phyloP scores from a whole-genome alignment of 2,113 vertebrate species.

The Andinoacara biseriatus region DNA sequence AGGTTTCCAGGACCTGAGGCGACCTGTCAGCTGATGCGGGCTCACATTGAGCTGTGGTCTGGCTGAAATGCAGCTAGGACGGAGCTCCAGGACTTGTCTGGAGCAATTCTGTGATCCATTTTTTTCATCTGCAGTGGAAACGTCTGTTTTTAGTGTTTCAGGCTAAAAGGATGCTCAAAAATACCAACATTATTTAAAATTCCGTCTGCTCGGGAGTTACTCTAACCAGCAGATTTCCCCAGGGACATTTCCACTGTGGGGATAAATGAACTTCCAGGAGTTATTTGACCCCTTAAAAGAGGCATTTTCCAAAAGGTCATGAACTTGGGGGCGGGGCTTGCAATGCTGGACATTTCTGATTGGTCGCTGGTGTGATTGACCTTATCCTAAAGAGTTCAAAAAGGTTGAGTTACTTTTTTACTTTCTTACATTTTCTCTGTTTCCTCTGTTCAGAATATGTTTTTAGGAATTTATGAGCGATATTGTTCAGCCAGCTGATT shows the following conservation, averaged over 20 bases:
- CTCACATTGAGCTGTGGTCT: background rate
- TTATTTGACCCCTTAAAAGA: background rate
- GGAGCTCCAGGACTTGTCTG: background rate
- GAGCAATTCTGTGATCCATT: background rate
- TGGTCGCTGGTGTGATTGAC: background rate
- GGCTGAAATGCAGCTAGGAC: background rate
- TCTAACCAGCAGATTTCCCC: background rate
- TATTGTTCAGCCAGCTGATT: background rate
- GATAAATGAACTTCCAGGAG: background rate
- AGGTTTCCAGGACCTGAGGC: background rate
- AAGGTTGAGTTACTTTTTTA: background rate
- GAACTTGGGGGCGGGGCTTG: background rate
- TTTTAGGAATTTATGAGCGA: background rate
- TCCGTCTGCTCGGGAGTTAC: background rate
- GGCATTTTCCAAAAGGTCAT: background rate
- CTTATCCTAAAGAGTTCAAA: background rate
- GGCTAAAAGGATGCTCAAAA: background rate
- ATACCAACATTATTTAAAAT: background rate
- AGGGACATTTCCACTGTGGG: background rate
- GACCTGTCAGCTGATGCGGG: background rate
- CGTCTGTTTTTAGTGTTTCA: no score
- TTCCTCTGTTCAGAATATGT: background rate
- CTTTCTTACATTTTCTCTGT: background rate
- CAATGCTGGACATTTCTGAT: background rate
- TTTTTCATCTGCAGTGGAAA: background rate